Percentiles rank a stretch among this genome's conserved stretches.
phyloP scores from a whole-genome alignment of 2,113 vertebrate species.

The Ardeotis arabs region DNA sequence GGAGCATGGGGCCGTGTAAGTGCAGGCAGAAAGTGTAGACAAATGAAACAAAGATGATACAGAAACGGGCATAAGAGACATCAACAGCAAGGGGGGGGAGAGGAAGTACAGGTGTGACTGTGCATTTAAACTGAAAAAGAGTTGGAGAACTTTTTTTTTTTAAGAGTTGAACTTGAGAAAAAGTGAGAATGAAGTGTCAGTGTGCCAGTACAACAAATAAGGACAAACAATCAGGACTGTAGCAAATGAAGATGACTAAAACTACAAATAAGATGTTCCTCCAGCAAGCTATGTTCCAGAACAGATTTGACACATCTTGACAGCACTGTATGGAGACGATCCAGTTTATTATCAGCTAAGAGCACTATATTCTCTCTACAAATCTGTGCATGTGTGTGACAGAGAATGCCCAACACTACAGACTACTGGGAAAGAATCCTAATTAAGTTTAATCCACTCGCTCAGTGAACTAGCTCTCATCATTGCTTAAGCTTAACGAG shows the following conservation, averaged over 20 bases:
- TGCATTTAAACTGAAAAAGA: neutral
- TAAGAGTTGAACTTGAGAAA: neutral
- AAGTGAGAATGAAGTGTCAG: neutral
- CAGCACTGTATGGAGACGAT: neutral
- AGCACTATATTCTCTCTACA: neutral
- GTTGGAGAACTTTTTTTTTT: neutral
- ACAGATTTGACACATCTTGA: neutral
- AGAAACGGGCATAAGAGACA: neutral
- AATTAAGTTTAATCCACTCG: neutral
- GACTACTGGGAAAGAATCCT: neutral
- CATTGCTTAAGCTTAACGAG: neutral
- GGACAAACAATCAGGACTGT: neutral
- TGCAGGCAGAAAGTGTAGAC: neutral
- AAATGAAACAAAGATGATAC: neutral
- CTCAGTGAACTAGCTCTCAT: neutral
- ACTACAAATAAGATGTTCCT: neutral
- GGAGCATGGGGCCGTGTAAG: neutral
- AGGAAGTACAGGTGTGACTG: neutral
- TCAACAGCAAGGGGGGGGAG: neutral
- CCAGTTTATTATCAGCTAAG: neutral
- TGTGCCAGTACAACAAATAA: neutral
- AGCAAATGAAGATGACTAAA: neutral
- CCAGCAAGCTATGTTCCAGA: neutral
- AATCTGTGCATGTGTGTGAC: rapidly evolving
- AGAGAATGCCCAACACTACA: neutral